Evolutionary conservation across 2,113 vertebrate species (phyloP).

Genomic region (Amphiprion ocellaris): DNA sequence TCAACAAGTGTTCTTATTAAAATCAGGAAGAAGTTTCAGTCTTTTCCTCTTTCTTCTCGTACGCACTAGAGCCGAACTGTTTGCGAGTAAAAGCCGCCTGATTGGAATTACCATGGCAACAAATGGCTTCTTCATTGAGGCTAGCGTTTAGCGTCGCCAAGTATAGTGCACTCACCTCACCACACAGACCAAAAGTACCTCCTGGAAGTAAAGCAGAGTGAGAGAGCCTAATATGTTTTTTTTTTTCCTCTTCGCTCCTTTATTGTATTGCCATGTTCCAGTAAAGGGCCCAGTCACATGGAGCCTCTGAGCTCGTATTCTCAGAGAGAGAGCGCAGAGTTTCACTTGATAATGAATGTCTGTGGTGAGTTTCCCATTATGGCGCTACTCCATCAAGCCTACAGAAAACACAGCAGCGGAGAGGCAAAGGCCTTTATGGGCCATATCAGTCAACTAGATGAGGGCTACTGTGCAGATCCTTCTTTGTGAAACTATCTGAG

Average conservation of each 20-base stretch:
- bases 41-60: background rate
- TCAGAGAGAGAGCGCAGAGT: conserved; percentile 58
- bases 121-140: conserved; percentile 76
- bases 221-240: conserved; percentile 75
- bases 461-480: conserved; percentile 51
- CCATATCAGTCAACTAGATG: conserved; percentile 61
- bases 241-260: conserved; percentile 67
- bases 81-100: conserved; percentile 58
- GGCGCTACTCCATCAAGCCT: conserved; percentile 75
- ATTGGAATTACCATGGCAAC: conserved; percentile 79
- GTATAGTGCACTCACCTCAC: conserved; percentile 80
- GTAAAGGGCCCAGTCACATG: conserved; percentile 80
- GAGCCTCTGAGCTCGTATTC: conserved; percentile 73
- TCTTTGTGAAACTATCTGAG: conserved; percentile 29
- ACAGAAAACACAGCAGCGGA: conserved; percentile 69
- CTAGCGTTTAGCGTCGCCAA: conserved; percentile 47
- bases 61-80: conserved; percentile 27
- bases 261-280: conserved; percentile 84
- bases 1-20: background rate
- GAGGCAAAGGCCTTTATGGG: conserved; percentile 65
- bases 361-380: conserved; percentile 85
- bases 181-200: conserved; percentile 83
- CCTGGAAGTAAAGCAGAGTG: conserved; percentile 78
- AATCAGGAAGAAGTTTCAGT: conserved; percentile 20
- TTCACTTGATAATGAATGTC: conserved; percentile 82